These are phyloP conservation scores for Arbacia lixula DNA, from an alignment of 53 echinoderm and acorn worm genomes.

Conservation along the genomic window DNA sequence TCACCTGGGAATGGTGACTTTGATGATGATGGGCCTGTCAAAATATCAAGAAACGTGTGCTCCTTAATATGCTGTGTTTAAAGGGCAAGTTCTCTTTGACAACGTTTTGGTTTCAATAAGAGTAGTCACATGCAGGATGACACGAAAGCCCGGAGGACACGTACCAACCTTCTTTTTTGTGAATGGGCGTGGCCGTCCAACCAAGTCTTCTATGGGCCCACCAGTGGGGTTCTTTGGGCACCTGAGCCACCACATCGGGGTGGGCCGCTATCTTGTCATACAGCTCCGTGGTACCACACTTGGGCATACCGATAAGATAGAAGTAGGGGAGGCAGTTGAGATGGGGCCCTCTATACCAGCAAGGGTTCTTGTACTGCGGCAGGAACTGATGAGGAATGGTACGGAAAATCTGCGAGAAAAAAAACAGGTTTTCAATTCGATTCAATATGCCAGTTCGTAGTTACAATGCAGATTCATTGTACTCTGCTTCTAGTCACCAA, in stretches of 20 bases:
- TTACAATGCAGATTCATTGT: no score
- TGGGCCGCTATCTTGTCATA: constrained; percentile 31
- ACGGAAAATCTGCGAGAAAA: constrained; percentile 64
- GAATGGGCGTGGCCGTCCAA: neutral
- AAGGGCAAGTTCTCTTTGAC: no score
- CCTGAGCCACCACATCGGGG: constrained; percentile 11
- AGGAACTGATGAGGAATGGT: constrained; percentile 50
- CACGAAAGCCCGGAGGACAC: no score
- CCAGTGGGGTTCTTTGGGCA: constrained; percentile 48
- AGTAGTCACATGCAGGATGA: no score
- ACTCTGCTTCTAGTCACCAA: no score
- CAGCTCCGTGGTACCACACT: constrained; percentile 42
- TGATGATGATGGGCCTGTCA: no score
- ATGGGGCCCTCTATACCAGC: constrained; percentile 31
- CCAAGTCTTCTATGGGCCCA: constrained; percentile 47
- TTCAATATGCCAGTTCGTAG: no score
- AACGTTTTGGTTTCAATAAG: no score
- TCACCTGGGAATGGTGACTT: no score
- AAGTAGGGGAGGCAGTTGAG: constrained; percentile 49
- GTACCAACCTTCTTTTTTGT: constrained; percentile 17
- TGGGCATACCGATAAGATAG: constrained; percentile 29
- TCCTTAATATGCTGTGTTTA: no score
- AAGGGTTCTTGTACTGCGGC: constrained; percentile 57
- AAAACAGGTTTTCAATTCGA: no score
- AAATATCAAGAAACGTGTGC: no score